Conservation (phyloP, 2,113 vertebrate genomes). For the Donacobius atricapilla region DNA sequence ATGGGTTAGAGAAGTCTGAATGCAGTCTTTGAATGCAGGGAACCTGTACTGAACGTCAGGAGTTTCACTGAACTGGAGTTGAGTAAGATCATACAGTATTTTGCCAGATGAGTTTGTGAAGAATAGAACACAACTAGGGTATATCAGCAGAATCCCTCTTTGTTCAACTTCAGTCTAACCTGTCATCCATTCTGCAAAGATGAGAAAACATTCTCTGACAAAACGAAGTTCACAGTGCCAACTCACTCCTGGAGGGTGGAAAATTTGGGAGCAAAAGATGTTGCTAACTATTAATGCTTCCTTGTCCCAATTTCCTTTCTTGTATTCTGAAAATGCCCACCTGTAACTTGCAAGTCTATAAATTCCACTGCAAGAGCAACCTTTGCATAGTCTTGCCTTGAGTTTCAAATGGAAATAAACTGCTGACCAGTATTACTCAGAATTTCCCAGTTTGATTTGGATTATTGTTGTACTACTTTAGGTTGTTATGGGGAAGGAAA, state of each 20-base stretch:
- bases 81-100: neutral
- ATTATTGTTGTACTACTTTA: neutral
- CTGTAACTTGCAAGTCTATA: neutral
- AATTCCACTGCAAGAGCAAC: neutral
- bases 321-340: neutral
- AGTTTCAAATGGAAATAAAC: neutral
- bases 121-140: neutral
- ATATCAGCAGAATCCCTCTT: neutral
- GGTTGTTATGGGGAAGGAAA: neutral
- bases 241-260: neutral
- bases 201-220: neutral
- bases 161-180: neutral
- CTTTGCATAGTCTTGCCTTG: neutral
- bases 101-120: neutral
- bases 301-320: neutral
- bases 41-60: neutral
- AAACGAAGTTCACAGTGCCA: neutral
- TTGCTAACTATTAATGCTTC: neutral
- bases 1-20: neutral
- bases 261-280: neutral
- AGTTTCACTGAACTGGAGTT: neutral
- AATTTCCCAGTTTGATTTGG: neutral
- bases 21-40: neutral
- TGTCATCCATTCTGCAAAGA: constrained; percentile 32
- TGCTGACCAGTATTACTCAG: neutral